These are phyloP conservation scores for Ahaetulla prasina DNA, from an alignment of 2,113 vertebrate genomes.

Conservation along the genomic window DNA sequence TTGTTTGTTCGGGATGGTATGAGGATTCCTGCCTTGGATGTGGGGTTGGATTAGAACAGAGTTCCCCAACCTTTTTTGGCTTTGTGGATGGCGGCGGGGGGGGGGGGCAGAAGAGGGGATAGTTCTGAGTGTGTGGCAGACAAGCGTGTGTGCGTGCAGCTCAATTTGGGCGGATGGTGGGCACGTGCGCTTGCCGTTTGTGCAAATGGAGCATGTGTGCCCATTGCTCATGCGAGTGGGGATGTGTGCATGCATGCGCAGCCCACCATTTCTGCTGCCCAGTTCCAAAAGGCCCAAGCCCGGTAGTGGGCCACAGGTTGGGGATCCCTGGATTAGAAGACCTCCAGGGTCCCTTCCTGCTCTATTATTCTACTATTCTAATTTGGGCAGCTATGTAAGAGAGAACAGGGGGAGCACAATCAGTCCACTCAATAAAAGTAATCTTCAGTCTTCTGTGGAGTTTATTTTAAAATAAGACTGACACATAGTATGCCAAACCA, in stretches of 20 bases:
- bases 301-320: accelerated
- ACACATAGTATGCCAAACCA: neutral
- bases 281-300: neutral
- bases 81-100: neutral
- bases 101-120: neutral
- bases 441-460: neutral
- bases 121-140: neutral
- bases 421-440: neutral
- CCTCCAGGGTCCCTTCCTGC: neutral
- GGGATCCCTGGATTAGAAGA: neutral
- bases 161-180: neutral
- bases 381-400: neutral
- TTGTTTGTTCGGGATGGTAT: neutral
- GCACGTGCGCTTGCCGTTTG: too few species aligned
- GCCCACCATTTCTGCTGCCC: neutral
- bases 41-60: neutral
- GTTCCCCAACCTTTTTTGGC: neutral
- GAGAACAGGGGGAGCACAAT: neutral
- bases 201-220: neutral
- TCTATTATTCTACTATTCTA: neutral
- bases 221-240: neutral
- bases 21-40: neutral
- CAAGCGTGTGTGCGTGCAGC: neutral
- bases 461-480: neutral
- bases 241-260: neutral